Evolutionary conservation across 2,113 vertebrate genomes (phyloP), one percentile per base, ranked within the genome.

Genomic region (Marmota flaviventris): DNA sequence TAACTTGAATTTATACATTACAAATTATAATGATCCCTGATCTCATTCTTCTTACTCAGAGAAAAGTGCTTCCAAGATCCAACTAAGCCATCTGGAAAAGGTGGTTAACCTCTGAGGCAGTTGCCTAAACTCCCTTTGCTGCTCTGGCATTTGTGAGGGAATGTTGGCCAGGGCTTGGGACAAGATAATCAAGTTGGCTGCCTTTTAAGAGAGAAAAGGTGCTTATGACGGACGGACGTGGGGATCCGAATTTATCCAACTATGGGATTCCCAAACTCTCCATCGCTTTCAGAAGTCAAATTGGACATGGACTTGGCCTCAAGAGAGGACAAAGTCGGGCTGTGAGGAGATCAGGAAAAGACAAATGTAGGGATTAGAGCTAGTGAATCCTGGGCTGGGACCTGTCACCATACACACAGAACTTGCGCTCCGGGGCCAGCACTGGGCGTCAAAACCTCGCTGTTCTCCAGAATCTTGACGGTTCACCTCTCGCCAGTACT

Each of bases 1-100:
- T 76, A 85, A 72, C 56, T 61, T 77, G 72, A 84, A 84, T 67
- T 34, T n/a, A 48, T 27, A 34, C 9, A 20, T 45, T 72, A 53
- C 70, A 65, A 65, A 11, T 87, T 94, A 39, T 29, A 90, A 85
- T n/a, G 61, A 93, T 37, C 67, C 25, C 83, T 89, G 70, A 81
- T 48, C 84, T 92, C 94, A 39, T 45, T 94, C 82, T 79, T 45
- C 51, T 65, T 76, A 42, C 65, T 91, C 73, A 93, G 67, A 32
- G 53, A 61, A n/a, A 39, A 89, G 84, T 7, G 51, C 25, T 96
- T 94, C 89, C 70, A 51, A 89, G n/a, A 76, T 78, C 22, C 16
- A 4, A 58, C 27, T 25, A 53, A 70, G 84, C 75, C 67, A 86
- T 56, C 65, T 89, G 12, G 29, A 63, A 91, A 94, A 90, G 53